A percentile compares a stretch with the other conserved stretches of the same genome.
Evolutionary conservation across 2,113 vertebrate species (phyloP).

Genomic region (Phylloscopus whistleri): DNA sequence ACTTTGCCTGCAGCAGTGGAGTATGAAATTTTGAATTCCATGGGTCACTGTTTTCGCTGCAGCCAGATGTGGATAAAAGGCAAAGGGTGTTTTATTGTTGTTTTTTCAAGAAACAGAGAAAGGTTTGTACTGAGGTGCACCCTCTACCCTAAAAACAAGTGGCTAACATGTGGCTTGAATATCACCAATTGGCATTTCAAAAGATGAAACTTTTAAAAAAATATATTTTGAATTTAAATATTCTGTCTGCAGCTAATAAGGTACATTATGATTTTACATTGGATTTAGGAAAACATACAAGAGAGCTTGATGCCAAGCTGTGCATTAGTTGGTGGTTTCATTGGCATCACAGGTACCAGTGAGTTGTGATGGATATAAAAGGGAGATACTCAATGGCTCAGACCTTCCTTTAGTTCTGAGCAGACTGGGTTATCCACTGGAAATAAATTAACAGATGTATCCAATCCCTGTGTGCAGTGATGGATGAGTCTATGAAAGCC

Average conservation of each 20-base stretch:
- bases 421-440: not conserved
- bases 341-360: not conserved
- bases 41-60: slow-evolving; percentile 80
- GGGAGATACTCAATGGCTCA: not conserved
- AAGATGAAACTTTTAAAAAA: slow-evolving; percentile 62
- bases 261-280: slow-evolving; percentile 57
- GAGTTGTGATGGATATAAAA: not conserved
- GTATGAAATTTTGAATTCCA: slow-evolving; percentile 81
- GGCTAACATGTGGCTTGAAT: slow-evolving; percentile 75
- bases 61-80: slow-evolving; percentile 88
- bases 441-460: slow-evolving; percentile 14
- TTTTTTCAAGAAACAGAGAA: slow-evolving; percentile 82
- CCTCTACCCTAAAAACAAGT: slow-evolving; percentile 66
- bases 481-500: slow-evolving; percentile 32
- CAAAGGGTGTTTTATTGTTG: slow-evolving; percentile 84
- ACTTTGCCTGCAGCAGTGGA: slow-evolving; percentile 62
- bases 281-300: slow-evolving; percentile 67
- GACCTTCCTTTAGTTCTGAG: not conserved
- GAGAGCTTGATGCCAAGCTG: slow-evolving; percentile 46
- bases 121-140: slow-evolving; percentile 74
- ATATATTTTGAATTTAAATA: slow-evolving; percentile 72
- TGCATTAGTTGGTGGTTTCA: not conserved
- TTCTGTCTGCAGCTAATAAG: slow-evolving; percentile 77
- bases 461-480: not conserved
- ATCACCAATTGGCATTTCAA: slow-evolving; percentile 66